Conservation (phyloP, 2,113 vertebrate genomes). For the Channa argus region DNA sequence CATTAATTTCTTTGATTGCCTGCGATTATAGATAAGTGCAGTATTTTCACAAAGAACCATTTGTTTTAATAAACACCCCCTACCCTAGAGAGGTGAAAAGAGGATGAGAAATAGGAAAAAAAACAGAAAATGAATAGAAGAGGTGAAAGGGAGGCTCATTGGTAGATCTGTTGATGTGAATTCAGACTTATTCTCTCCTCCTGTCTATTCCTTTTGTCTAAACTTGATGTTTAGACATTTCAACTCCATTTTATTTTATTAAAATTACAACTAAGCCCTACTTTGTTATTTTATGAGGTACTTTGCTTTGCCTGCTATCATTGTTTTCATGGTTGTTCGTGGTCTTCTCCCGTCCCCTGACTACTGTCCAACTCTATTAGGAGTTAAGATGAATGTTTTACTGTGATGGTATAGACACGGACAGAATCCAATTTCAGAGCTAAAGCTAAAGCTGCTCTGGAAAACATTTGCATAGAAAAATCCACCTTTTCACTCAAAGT, state of each 20-base stretch:
- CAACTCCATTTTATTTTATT: neutral
- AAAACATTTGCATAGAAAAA: constrained; percentile 1
- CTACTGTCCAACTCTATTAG: neutral
- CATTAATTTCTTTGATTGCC: constrained; percentile 61
- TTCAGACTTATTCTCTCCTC: constrained; percentile 36
- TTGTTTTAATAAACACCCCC: constrained; percentile 68
- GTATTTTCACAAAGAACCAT: constrained; percentile 66
- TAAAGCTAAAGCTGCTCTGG: neutral
- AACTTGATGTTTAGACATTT: constrained; percentile 3
- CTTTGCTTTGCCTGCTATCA: neutral
- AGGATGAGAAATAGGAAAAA: constrained; percentile 5
- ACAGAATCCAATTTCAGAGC: constrained; percentile 1
- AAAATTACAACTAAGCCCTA: constrained; percentile 4
- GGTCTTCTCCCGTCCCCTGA: neutral
- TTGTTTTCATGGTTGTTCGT: constrained; percentile 4
- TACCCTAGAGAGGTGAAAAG: constrained; percentile 46
- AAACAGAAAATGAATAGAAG: neutral
- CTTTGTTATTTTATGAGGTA: neutral
- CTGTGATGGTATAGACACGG: neutral
- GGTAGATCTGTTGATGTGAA: constrained; percentile 46
- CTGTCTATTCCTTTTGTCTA: constrained; percentile 3
- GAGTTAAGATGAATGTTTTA: neutral
- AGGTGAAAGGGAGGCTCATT: constrained; percentile 25
- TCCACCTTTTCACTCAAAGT: neutral
- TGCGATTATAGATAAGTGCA: constrained; percentile 71